Evolutionary conservation across 2,888 invertebrate genomes (phyloP), one percentile per base, ranked within the genome.

Genomic region (Boloria euphrosyne): DNA sequence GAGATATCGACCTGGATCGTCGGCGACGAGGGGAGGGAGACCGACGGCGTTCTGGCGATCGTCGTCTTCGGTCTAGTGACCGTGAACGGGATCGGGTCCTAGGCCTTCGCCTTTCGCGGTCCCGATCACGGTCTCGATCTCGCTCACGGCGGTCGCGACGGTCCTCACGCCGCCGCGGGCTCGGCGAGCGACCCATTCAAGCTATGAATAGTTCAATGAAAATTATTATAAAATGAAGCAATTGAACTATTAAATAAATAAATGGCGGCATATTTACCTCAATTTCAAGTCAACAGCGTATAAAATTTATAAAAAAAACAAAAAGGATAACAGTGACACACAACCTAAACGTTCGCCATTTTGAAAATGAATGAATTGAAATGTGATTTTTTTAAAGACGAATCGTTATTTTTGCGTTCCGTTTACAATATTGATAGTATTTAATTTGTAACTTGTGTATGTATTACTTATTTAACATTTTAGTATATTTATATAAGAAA

Each of bases 151-250:
- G 81, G 55, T 86, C 82, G 71, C 87, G 65, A 51, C 74, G 79
- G 51, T 89, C 89, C 53, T 90, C 90, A 74, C 90, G 89, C 76
- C 91, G 89, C 75, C 89, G 84, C 70, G 92, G 92, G 78, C 92
- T 92, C 66, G 92, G 92, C 78, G 92, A 90, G 71, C 92, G 87
- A 75, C 90, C 92, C 93, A 91, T 92, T 76, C 79, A 81, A 79
- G 79, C 81, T 76, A 65, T 17, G 61, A 52, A 50, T 55, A 59
- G 65, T 59, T 47, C 72, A 73, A 71, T 65, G 46, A 65, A 68
- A 63, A 68, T 54, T 47, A 65, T 43, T 62, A n/a, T n/a, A 43
- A 43, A 47, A 67, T 55, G 17, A 66, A 67, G 54, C 67, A 60
- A 62, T 46, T 1, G 13, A 4, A 54, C 31, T 59, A 18, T 31